These are phyloP conservation scores for Mantis religiosa DNA, from an alignment of 2,888 invertebrate genomes.

Conservation along the genomic window DNA sequence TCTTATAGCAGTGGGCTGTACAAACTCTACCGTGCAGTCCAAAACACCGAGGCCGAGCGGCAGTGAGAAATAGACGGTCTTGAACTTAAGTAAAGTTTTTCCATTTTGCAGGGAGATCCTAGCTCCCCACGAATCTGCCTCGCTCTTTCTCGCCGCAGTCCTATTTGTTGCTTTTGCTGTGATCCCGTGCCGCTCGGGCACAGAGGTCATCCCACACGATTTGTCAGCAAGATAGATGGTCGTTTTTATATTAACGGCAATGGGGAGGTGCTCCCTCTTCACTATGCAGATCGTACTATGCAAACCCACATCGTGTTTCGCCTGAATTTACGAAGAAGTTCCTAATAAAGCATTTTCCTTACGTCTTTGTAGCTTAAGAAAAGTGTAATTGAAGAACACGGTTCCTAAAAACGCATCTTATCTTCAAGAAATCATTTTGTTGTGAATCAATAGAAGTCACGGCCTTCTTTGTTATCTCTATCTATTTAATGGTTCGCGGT, in stretches of 20 bases:
- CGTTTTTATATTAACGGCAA: background rate
- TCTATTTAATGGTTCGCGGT: too few relatives aligned
- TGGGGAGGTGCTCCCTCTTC: background rate
- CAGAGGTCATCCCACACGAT: background rate
- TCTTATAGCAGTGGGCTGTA: background rate
- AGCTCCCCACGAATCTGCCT: background rate
- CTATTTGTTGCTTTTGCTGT: background rate
- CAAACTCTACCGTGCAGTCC: background rate
- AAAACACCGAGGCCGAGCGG: background rate
- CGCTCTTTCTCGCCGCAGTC: background rate
- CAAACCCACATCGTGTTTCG: background rate
- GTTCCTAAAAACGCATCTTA: too few relatives aligned
- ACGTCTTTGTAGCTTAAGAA: too few relatives aligned
- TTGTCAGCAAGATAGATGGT: background rate
- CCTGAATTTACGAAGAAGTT: background rate
- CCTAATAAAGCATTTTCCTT: too few relatives aligned
- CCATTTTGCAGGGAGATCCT: slow-evolving; percentile 21
- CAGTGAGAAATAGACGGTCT: background rate
- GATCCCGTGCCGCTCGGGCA: background rate
- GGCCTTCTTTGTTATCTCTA: too few relatives aligned
- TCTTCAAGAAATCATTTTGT: too few relatives aligned
- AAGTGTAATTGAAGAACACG: too few relatives aligned
- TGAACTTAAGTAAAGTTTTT: slow-evolving; percentile 27
- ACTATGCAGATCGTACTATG: background rate
- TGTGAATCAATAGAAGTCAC: too few relatives aligned